A percentile compares a stretch with the other conserved stretches of the same genome.
phyloP scores from a whole-genome alignment of 2,888 invertebrate genomes.

The Koerneria pararmatus region DNA sequence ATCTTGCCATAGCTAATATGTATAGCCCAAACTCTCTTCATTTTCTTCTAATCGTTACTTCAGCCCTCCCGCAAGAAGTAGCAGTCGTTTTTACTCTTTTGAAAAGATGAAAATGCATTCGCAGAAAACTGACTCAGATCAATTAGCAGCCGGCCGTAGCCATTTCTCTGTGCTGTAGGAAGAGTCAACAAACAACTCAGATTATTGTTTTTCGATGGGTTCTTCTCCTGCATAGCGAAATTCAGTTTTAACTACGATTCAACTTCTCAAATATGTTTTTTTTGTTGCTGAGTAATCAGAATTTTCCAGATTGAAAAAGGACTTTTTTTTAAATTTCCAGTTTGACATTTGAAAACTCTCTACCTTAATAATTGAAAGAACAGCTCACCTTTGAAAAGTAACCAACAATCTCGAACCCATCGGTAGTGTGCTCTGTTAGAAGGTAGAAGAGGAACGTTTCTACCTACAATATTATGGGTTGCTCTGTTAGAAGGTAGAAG shows the following conservation, averaged over 20 bases:
- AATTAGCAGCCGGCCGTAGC: constrained; percentile 92
- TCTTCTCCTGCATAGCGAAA: constrained; percentile 73
- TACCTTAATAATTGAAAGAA: neutral
- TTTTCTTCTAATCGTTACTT: neutral
- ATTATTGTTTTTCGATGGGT: constrained; percentile 94
- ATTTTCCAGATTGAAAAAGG: neutral
- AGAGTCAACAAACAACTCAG: constrained; percentile 94
- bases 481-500: no score
- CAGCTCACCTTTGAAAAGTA: constrained; percentile 89
- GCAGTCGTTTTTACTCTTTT: neutral
- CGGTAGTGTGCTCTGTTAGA: constrained; percentile 82
- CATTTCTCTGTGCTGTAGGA: constrained; percentile 91
- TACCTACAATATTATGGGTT: no score
- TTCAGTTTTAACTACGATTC: neutral
- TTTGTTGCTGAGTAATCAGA: neutral
- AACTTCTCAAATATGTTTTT: neutral
- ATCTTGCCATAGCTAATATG: neutral
- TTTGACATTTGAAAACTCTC: neutral
- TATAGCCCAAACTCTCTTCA: neutral
- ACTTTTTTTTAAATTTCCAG: constrained; percentile 62
- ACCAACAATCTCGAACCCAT: constrained; percentile 84
- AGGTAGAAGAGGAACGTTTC: constrained; percentile 98
- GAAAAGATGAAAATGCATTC: neutral
- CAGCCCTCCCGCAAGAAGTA: neutral
- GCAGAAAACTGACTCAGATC: constrained; percentile 88